Conservation (phyloP, 2,113 vertebrate species). For the Ammodramus savannarum region DNA sequence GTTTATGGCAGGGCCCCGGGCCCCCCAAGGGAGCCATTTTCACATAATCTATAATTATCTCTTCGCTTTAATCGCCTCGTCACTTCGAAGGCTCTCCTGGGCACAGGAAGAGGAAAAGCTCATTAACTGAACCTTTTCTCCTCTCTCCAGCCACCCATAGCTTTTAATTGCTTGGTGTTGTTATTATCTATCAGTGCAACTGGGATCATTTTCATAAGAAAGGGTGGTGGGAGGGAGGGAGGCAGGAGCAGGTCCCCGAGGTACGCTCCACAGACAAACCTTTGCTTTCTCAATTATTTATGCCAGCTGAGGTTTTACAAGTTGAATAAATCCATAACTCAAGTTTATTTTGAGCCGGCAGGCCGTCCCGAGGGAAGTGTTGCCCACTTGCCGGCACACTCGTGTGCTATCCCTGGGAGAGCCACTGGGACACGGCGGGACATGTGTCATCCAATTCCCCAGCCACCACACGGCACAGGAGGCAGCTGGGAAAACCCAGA, state of each 20-base stretch:
- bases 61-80: conserved; percentile 82
- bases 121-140: conserved; percentile 94
- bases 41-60: conserved; percentile 89
- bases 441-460: conserved; percentile 72
- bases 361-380: conserved; percentile 56
- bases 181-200: conserved; percentile 88
- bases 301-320: conserved; percentile 84
- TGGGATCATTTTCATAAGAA: conserved; percentile 87
- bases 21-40: conserved; percentile 76
- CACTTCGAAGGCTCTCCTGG: conserved; percentile 79
- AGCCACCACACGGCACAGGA: background rate
- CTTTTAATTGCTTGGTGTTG: conserved; percentile 93
- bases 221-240: conserved; percentile 71
- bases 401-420: conserved; percentile 45
- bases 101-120: conserved; percentile 87
- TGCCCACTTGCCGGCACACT: conserved; percentile 73
- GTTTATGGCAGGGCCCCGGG: conserved; percentile 71
- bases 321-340: conserved; percentile 86
- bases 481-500: background rate
- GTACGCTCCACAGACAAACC: conserved; percentile 77
- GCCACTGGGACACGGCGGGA: conserved; percentile 61
- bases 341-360: conserved; percentile 77
- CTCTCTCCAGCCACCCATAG: conserved; percentile 85
- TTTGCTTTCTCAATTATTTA: conserved; percentile 86
- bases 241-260: conserved; percentile 73